phyloP scores from a whole-genome alignment of 1,140 invertebrate genomes.

The Myzus persicae region DNA sequence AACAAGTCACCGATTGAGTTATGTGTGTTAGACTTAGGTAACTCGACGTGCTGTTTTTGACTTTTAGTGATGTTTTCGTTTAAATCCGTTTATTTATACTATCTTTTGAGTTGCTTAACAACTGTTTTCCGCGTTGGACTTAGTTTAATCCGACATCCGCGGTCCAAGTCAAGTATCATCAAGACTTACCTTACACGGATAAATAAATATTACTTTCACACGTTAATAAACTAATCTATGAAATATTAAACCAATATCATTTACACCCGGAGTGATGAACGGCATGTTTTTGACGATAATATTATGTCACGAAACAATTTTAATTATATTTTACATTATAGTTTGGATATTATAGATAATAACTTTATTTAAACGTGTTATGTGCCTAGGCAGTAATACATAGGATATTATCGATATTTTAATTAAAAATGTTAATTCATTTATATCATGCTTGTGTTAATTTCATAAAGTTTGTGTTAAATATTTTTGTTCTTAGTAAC shows the following conservation, averaged over 20 bases:
- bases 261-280: too few species aligned
- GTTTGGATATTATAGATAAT: not conserved
- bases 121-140: not conserved
- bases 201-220: not conserved
- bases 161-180: not conserved
- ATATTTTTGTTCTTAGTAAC: not conserved
- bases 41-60: not conserved
- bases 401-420: not conserved
- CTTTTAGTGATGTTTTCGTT: slow-evolving; percentile 6
- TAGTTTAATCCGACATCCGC: not conserved
- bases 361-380: not conserved
- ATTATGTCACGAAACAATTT: not conserved
- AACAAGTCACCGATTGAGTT: not conserved
- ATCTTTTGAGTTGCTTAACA: not conserved
- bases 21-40: not conserved
- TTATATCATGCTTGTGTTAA: not conserved
- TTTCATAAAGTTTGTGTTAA: not conserved
- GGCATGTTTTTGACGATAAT: not conserved
- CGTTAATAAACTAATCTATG: not conserved
- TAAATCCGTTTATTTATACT: not conserved
- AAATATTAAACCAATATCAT: not conserved
- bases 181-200: not conserved
- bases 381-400: not conserved
- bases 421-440: not conserved
- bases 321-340: not conserved